Base-by-base conservation (phyloP, 1,140 invertebrate genomes). In the Drosophila ohnishii region DNA sequence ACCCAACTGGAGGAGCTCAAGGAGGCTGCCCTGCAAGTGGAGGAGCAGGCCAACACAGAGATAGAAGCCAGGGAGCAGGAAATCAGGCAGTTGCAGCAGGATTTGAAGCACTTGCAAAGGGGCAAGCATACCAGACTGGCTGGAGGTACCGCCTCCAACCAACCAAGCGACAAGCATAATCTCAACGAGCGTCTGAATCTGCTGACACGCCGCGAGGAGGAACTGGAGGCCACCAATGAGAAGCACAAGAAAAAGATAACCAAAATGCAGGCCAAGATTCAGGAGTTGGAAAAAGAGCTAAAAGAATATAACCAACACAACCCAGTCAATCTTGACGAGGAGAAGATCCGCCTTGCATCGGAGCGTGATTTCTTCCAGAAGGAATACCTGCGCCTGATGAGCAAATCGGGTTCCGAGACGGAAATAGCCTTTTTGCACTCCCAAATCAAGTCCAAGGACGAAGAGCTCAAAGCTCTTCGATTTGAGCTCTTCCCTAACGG, bases 1-100 rank as follows among this genome's bases (percentile, higher is more conserved):
- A 93, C 93, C 35, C 93, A 95, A 83, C 88, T 95, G 22, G 93
- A 92, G 65, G 94, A 95, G 70, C 92, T 95, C 13, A 94, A 95
- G 86, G 91, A 94, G 53, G 93, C 94, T 28, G 94, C 94, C 0
- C 84, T 95, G 57, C 92, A 93, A 32, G 93, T 95, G 6, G 94
- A 95, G 82, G 92, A 93, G 10, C 94, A 95, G 64, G 91, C 91
- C 11, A 92, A 92, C 56, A 59, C 53, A 0, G 90, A 92, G 48
- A 65, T 91, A n/a, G 81, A 77, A n/a, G 75, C 86, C 5, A 85
- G 79, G 16, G 91, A 92, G 22, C n/a, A 56, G 2, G 84, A 90
- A 45, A 40, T 90, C 2, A 60, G 28, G 7, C 62, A 67, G 9
- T 47, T 88, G 16, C 77, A 89, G 19, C 22, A 22, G 2, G 77